Conservation (phyloP, 2,888 invertebrate genomes). For the Rhynchonema sp. region DNA sequence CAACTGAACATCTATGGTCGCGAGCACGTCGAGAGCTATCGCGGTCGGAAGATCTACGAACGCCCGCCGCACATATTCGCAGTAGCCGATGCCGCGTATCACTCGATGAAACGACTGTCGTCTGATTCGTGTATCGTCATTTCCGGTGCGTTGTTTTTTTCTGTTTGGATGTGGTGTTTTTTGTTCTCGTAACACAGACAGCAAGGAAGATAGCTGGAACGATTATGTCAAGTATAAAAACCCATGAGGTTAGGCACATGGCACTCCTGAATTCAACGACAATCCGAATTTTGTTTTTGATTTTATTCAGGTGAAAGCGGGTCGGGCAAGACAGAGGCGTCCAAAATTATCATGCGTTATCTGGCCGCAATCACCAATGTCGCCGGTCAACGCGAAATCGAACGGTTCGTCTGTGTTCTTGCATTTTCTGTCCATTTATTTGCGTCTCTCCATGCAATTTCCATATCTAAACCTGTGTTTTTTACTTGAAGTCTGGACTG, state of each 20-base stretch:
- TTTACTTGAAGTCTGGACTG: too few species aligned
- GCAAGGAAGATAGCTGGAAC: neutral
- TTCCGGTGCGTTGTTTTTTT: constrained; percentile 35
- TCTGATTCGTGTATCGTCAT: constrained; percentile 81
- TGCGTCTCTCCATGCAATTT: too few species aligned
- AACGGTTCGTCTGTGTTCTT: constrained; percentile 64
- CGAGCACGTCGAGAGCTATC: constrained; percentile 60
- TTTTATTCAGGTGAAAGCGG: constrained; percentile 54
- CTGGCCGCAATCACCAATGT: constrained; percentile 89
- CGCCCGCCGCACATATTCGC: constrained; percentile 90
- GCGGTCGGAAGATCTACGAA: constrained; percentile 85
- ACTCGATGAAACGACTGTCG: constrained; percentile 69
- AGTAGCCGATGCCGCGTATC: constrained; percentile 87
- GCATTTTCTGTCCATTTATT: too few species aligned
- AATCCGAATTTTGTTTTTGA: too few species aligned
- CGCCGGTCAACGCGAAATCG: constrained; percentile 78
- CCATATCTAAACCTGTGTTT: too few species aligned
- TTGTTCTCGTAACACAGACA: too few species aligned
- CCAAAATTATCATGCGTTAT: constrained; percentile 90
- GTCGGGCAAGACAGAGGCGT: constrained; percentile 93
- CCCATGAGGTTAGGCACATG: too few species aligned
- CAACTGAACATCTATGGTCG: constrained; percentile 72
- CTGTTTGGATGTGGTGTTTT: too few species aligned
- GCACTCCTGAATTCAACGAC: too few species aligned
- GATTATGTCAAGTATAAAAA: too few species aligned